These are phyloP conservation scores for Glaucidium brasilianum DNA, from an alignment of 2,113 vertebrate species.

Conservation along the genomic window DNA sequence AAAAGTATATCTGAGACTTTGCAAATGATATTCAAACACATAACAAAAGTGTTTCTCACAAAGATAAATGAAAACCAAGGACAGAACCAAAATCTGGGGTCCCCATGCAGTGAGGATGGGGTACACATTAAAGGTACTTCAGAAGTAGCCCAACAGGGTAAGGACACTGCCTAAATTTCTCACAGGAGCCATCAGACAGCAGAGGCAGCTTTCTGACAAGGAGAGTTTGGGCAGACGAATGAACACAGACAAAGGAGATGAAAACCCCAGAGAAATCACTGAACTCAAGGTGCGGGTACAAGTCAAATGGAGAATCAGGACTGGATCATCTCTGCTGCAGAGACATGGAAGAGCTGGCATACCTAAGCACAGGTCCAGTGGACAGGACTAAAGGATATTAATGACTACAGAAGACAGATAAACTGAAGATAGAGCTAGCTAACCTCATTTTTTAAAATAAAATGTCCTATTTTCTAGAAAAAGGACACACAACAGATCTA, in stretches of 20 bases:
- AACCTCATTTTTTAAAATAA: conserved; percentile 23
- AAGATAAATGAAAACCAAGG: background rate
- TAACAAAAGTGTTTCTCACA: background rate
- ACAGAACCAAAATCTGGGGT: background rate
- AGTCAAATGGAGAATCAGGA: background rate
- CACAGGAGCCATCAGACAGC: background rate
- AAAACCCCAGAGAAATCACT: background rate
- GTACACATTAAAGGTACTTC: background rate
- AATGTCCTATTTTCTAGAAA: background rate
- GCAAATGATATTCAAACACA: background rate
- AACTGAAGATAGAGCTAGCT: background rate
- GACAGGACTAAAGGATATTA: background rate
- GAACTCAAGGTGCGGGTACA: background rate
- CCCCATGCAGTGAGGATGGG: background rate
- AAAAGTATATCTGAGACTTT: background rate
- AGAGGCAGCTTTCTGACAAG: background rate
- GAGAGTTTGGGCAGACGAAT: background rate
- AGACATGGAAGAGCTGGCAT: background rate
- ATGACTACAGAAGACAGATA: background rate
- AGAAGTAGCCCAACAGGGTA: background rate
- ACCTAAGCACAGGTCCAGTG: background rate
- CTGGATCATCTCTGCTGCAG: background rate
- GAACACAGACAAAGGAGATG: background rate
- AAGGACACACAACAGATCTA: background rate
- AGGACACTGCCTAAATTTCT: background rate